Conservation (phyloP, 2,888 invertebrate genomes). For the Hedya salicella region DNA sequence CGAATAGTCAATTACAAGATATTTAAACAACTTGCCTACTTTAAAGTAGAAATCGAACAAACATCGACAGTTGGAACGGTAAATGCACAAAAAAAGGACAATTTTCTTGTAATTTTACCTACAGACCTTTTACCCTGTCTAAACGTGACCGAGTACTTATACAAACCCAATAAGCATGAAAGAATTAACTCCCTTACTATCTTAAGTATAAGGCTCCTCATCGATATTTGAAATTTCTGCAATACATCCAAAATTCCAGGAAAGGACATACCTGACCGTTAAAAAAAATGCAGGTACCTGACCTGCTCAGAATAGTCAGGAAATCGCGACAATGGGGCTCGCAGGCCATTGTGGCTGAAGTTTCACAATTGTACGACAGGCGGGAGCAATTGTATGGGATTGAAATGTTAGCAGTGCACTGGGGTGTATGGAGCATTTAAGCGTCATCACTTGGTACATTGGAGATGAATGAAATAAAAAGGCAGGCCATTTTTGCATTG, state of each 20-base stretch:
- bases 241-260: slow-evolving; percentile 57
- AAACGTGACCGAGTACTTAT: slow-evolving; percentile 46
- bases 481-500: not conserved
- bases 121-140: slow-evolving; percentile 48
- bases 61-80: slow-evolving; percentile 12
- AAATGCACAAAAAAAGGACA: slow-evolving; percentile 45
- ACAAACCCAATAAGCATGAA: not conserved
- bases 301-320: slow-evolving; percentile 71
- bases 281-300: slow-evolving; percentile 67
- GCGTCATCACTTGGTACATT: slow-evolving; percentile 5
- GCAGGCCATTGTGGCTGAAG: slow-evolving; percentile 51
- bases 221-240: slow-evolving; percentile 50
- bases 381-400: slow-evolving; percentile 29
- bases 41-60: slow-evolving; percentile 16
- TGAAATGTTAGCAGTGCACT: slow-evolving; percentile 33
- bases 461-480: not conserved
- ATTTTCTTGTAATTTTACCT: slow-evolving; percentile 49
- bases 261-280: slow-evolving; percentile 67
- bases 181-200: slow-evolving; percentile 49
- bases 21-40: not conserved
- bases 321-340: slow-evolving; percentile 72
- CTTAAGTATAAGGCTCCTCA: slow-evolving; percentile 47
- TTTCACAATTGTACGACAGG: slow-evolving; percentile 27
- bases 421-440: slow-evolving; percentile 13
- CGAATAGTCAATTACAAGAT: not conserved